A percentile compares a stretch with the other conserved stretches of the same genome.
These are phyloP conservation scores for Limosa lapponica DNA, from an alignment of 2,797 vertebrate species.

Conservation along the genomic window DNA sequence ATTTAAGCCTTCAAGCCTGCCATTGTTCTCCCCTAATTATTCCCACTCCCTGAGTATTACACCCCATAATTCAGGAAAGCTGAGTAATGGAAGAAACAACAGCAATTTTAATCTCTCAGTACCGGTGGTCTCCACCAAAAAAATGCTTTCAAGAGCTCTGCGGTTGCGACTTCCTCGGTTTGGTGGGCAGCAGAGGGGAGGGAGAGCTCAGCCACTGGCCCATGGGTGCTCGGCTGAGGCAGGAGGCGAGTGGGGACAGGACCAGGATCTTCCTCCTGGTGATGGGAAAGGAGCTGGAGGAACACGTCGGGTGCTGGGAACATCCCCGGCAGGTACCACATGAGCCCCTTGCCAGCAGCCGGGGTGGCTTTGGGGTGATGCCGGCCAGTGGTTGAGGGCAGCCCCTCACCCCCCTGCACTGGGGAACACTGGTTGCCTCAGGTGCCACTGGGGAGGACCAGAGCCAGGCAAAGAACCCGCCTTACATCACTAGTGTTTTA, in stretches of 20 bases:
- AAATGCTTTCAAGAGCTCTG: slow-evolving; percentile 69
- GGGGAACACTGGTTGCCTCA: fast-evolving
- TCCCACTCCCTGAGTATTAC: slow-evolving; percentile 75
- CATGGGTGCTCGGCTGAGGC: background rate
- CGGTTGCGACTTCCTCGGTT: slow-evolving; percentile 50
- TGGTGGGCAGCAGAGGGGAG: slow-evolving; percentile 59
- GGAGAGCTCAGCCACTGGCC: background rate
- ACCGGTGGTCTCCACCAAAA: slow-evolving; percentile 73
- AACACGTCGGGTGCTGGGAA: fast-evolving
- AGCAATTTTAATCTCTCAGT: slow-evolving; percentile 74
- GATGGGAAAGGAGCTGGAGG: background rate
- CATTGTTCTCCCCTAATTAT: slow-evolving; percentile 77
- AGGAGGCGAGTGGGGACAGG: fast-evolving
- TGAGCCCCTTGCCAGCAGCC: fast-evolving
- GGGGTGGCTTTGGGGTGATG: background rate
- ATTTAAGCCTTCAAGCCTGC: slow-evolving; percentile 70
- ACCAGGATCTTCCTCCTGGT: background rate
- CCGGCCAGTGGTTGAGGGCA: background rate
- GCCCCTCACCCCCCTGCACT: fast-evolving
- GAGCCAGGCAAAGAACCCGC: background rate
- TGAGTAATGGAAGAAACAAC: slow-evolving; percentile 79
- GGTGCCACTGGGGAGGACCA: fast-evolving
- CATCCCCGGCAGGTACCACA: fast-evolving
- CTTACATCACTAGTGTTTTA: fast-evolving
- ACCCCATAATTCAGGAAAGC: slow-evolving; percentile 79